Percentiles rank a stretch among this genome's conserved stretches.
Conservation (phyloP, 2,113 vertebrate species). For the Tricholaema leucomelas region DNA sequence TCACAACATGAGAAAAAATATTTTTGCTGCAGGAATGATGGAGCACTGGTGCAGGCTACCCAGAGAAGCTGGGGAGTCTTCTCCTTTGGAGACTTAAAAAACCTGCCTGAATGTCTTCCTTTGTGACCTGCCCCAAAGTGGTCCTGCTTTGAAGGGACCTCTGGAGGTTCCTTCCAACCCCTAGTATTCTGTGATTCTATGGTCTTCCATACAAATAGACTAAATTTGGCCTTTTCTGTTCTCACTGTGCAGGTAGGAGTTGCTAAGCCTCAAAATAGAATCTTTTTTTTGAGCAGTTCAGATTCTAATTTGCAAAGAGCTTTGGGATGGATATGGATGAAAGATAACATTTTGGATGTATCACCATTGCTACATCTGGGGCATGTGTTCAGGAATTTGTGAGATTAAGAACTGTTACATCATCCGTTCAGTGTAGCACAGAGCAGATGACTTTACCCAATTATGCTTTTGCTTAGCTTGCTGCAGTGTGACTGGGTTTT, state of each 20-base stretch:
- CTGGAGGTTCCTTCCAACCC: too few relatives aligned
- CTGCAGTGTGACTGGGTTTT: not conserved
- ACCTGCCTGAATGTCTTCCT: too few relatives aligned
- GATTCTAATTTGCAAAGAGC: not conserved
- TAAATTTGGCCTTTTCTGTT: not conserved
- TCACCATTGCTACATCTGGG: not conserved
- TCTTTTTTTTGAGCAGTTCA: not conserved
- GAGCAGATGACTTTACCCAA: not conserved
- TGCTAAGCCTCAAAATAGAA: constrained; percentile 10
- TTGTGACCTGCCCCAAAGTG: too few relatives aligned
- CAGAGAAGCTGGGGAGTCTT: too few relatives aligned
- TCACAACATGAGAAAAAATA: too few relatives aligned
- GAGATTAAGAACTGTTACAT: not conserved
- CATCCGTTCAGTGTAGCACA: not conserved
- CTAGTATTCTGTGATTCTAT: too few relatives aligned
- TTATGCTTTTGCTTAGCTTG: not conserved
- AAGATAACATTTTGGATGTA: not conserved
- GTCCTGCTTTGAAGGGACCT: too few relatives aligned
- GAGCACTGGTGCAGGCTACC: too few relatives aligned
- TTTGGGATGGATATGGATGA: not conserved
- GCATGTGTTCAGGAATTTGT: not conserved
- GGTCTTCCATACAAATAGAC: not conserved
- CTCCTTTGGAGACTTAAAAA: too few relatives aligned
- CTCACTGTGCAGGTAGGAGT: not conserved
- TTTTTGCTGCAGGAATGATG: too few relatives aligned